Base-by-base conservation (phyloP, 2,113 vertebrate species). In the Prietella phreatophila region DNA sequence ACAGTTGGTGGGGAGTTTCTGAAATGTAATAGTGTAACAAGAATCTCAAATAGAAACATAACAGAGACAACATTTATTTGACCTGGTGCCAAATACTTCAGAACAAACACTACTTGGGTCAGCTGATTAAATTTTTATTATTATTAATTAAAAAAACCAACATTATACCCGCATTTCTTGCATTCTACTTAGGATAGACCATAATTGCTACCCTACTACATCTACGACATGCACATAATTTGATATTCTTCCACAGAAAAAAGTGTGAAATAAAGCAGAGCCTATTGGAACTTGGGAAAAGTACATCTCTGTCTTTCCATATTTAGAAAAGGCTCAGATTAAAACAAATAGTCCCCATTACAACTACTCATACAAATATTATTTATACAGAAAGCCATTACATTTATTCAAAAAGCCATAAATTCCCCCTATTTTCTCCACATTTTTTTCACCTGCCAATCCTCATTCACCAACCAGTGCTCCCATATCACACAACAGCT, bases 1-100 rank as follows among this genome's bases (percentile, higher is more conserved):
- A 36, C 71, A 73, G 47, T 80, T 83, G 85, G 86, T 86, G 80
- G 81, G n/a, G 78, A 88, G 69, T 55, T 73, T 63, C 53, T 78
- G 36, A 82, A 30, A 87, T 85, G 63, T 50, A n/a, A 39, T 56
- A 33, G 53, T 78, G 75, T 80, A 50, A 80, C 33, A 71, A 73
- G 79, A 60, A 22, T 17, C n/a, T 85, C 33, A 85, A 82, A 67
- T 8, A n/a, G 56, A 81, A 86, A 81, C 15, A 33, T 15, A 83
- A 17, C 53, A 80, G n/a, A 27, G 47, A 30, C 47, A 80, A n/a
- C 30, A 30, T 30, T 4, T 6, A 56, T 80, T 55, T 78, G 39
- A n/a, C 10, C 11, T 56, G 27, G 22, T 55, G 47, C 15, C 1
- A 78, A 53, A 79, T 53, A 27, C 22, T 53, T 14, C 47, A 79